phyloP scores from a whole-genome alignment of 2,113 vertebrate species.

The Peromyscus leucopus region DNA sequence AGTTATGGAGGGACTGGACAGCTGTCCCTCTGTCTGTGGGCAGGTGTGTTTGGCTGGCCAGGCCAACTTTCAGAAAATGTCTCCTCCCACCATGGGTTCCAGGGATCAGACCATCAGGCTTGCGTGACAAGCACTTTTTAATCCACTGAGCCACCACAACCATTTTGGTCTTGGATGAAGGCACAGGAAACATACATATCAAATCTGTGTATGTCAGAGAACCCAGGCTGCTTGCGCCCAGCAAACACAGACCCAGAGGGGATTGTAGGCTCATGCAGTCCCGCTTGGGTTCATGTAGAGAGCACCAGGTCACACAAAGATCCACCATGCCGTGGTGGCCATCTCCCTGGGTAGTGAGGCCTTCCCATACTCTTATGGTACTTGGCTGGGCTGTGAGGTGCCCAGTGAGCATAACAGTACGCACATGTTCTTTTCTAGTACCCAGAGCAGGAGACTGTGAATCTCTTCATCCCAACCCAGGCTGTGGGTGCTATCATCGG shows the following conservation, averaged over 20 bases:
- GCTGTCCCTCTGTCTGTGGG: background rate
- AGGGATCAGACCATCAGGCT: background rate
- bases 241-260: background rate
- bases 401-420: background rate
- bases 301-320: background rate
- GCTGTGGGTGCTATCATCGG: constrained; percentile 97
- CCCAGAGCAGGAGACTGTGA: constrained; percentile 96
- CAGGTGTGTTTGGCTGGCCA: background rate
- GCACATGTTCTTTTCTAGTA: constrained; percentile 84
- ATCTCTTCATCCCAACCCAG: constrained; percentile 97
- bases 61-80: background rate
- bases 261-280: fast-evolving
- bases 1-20: fast-evolving
- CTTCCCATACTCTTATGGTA: background rate
- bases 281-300: background rate
- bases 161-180: background rate
- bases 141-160: no score
- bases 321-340: fast-evolving
- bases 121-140: background rate
- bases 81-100: background rate
- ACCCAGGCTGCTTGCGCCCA: background rate
- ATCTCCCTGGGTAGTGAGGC: background rate
- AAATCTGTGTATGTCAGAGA: background rate
- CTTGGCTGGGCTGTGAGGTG: background rate
- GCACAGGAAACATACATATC: background rate